These are phyloP conservation scores for Sebastes baramenuke DNA, from an alignment of 2,797 vertebrate genomes.

Conservation along the genomic window DNA sequence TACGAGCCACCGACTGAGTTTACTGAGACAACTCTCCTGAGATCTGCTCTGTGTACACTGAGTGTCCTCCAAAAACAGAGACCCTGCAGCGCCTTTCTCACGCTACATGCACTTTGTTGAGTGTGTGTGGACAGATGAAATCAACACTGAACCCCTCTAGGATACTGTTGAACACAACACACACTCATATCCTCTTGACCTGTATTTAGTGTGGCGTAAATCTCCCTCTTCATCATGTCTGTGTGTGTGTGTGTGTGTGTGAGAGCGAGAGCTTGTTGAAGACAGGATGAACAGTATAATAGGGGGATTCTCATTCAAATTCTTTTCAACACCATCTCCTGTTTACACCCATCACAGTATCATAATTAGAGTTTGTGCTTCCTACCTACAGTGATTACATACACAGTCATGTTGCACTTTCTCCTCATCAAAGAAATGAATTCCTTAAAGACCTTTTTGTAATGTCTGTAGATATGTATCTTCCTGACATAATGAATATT, in stretches of 20 bases:
- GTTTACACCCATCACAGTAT: constrained; percentile 40
- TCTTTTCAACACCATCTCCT: constrained; percentile 10
- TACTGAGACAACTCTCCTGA: constrained; percentile 60
- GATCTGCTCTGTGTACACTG: constrained; percentile 59
- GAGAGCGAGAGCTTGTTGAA: background rate
- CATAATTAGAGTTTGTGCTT: constrained; percentile 38
- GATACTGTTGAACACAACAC: constrained; percentile 30
- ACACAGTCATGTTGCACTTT: constrained; percentile 3
- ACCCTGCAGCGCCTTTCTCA: constrained; percentile 69
- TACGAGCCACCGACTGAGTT: constrained; percentile 62
- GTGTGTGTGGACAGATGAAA: constrained; percentile 30
- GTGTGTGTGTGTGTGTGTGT: background rate
- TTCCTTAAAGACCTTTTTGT: background rate
- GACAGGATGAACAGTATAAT: background rate
- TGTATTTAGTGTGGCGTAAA: constrained; percentile 46
- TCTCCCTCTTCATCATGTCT: background rate
- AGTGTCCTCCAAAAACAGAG: constrained; percentile 52
- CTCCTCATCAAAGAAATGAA: background rate
- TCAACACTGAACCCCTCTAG: constrained; percentile 30
- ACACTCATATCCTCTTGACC: constrained; percentile 57
- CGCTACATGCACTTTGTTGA: constrained; percentile 53
- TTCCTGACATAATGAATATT: background rate
- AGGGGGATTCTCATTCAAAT: constrained; percentile 2
- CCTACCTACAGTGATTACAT: constrained; percentile 3
- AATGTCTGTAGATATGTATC: too few species aligned